Base-by-base conservation (phyloP, 2,888 invertebrate genomes). In the Pristionchus entomophagus region DNA sequence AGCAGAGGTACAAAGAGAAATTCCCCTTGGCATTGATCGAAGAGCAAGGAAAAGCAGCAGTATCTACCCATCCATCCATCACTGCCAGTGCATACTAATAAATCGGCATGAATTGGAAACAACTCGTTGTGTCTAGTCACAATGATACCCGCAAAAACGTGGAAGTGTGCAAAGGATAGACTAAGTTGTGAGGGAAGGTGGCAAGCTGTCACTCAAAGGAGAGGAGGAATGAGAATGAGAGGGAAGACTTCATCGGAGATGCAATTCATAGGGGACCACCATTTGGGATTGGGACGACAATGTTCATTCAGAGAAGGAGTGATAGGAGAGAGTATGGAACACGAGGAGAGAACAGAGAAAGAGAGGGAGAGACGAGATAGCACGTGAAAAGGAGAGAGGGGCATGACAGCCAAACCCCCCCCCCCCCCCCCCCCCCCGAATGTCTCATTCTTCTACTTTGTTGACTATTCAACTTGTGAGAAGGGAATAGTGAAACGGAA, bases 381-480 rank as follows among this genome's bases (percentile, higher is more conserved):
- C 41, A 41, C 12, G 69, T n/a, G 69, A 19, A 73, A 73, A 41
- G 10, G 69, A 73, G 69, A 73, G 69, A 73, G 69, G n/a, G 38
- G 41, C 26, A 4, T 29, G 0, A 51, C 41, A 19, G 49, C 78
- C 51, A 78, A 59, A 59, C 32, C 14, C 32, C 29, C 32, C 14
- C 32, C 29, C n/a, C n/a, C n/a, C n/a, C n/a, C n/a, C n/a, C n/a
- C n/a, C n/a, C n/a, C n/a, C 65, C 17, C 10, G 5, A 14, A 12
- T 53, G 49, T 51, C 51, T 53, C 78, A 53, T n/a, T 51, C 35
- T 35, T 19, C 29, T 29, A 32, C 32, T 51, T 78, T 53, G 51
- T 49, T 78, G 78, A 78, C 49, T 51, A 53, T 78, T 78, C 51
- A 26, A 53, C 49, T 51, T 4, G 77, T 12, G 77, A 78, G 17